Evolutionary conservation across 2,797 vertebrate genomes (phyloP).

Genomic region (Todus mexicanus): DNA sequence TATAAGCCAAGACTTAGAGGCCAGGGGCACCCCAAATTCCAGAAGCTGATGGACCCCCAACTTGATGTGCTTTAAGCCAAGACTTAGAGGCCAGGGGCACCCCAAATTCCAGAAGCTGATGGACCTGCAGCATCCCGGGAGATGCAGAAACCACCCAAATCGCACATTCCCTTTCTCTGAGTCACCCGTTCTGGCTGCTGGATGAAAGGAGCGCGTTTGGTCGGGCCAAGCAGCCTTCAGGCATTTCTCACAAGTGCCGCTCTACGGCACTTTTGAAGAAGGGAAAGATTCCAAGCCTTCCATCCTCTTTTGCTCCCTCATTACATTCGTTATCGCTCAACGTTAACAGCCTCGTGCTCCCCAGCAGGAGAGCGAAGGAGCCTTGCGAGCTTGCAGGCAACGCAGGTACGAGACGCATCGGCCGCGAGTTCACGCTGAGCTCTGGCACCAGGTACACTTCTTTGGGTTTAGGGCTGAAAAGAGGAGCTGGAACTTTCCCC

Average conservation of each 20-base stretch:
- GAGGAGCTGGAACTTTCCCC: background rate
- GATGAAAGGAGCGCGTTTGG: accelerated
- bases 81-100: background rate
- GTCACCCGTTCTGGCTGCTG: accelerated
- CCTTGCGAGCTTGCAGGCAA: background rate
- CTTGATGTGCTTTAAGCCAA: background rate
- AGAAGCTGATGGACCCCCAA: no score
- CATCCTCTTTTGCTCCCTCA: background rate
- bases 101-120: background rate
- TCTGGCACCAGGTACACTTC: background rate
- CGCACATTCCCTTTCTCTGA: background rate
- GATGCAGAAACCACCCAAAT: background rate
- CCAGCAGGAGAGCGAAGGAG: background rate
- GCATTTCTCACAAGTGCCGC: background rate
- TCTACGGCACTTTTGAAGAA: background rate
- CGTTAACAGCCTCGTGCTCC: background rate
- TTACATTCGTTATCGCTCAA: background rate
- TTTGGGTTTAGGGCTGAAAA: background rate
- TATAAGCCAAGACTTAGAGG: background rate
- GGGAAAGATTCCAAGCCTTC: background rate
- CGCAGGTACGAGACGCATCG: accelerated
- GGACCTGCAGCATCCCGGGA: background rate
- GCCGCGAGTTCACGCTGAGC: background rate
- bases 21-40: background rate
- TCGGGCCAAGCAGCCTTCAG: background rate